Evolutionary conservation across 2,113 vertebrate genomes (phyloP), one percentile per base, ranked within the genome.

Genomic region (Periophthalmodon schlosseri): DNA sequence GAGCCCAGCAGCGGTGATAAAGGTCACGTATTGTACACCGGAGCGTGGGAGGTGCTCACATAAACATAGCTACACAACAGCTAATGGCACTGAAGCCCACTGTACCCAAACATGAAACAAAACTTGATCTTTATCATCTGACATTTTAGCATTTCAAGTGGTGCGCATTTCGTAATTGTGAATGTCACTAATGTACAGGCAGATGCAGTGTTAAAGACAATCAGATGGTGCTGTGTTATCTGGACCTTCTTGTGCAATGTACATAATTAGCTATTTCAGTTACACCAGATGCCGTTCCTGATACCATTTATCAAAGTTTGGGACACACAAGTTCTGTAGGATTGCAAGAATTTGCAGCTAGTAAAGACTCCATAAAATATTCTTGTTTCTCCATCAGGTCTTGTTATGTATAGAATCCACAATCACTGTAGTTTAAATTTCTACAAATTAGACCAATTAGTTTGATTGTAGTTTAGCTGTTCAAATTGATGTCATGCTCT

Each of bases 31-130:
- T 20, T 81, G 74, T 76, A 68, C 82, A 60, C 72, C 14, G 60
- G 13, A 71, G 67, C 80, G 87, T 78, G 81, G 80, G 83, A 84
- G 81, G 85, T 78, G 80, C 74, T 65, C 52, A 36, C 65, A 80
- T 69, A 86, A 89, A 88, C 84, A 88, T 12, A 44, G 36, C 70
- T 77, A 50, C 68, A 33, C 60, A 63, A 18, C 24, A 65, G 63
- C 34, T 39, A 65, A 65, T 65, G 63, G 63, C 63, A 39, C 33
- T 44, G 63, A 39, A 65, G 16, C 7, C 63, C 20, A 1, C 18
- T 64, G 61, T 64, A 10, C 28, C 61, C 16, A 36, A 64, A 64
- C 33, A 20, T 36, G 9, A 20, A 34, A 1, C 3, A 10, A 18
- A 39, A 36, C 6, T 20, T 64, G 61, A 64, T 20, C 28, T 36